A percentile compares a stretch with the other conserved stretches of the same genome.
Conservation (phyloP, 2,888 invertebrate species). For the Drosophila tripunctata region DNA sequence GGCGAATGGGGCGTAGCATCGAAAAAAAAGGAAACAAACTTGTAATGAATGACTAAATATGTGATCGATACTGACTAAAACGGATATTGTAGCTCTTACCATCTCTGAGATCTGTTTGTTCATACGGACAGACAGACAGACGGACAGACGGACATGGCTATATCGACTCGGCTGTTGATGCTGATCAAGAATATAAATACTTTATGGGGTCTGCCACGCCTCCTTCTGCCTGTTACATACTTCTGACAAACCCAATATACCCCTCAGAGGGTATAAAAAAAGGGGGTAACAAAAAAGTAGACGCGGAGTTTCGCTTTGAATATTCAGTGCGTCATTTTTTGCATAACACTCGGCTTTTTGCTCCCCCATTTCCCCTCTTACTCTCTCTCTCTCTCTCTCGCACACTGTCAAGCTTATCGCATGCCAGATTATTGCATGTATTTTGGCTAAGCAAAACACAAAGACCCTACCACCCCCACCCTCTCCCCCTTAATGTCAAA, state of each 20-base stretch:
- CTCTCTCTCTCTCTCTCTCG: conserved; percentile 24
- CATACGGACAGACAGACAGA: no score
- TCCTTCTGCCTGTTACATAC: not conserved
- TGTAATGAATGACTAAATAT: no score
- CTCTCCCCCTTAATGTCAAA: conserved; percentile 56
- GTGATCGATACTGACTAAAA: no score
- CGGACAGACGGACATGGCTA: no score
- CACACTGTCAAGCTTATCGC: conserved; percentile 45
- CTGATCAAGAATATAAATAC: no score
- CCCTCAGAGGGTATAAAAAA: not conserved
- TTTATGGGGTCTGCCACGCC: no score
- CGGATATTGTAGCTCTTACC: no score
- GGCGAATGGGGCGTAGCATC: no score
- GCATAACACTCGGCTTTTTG: conserved; percentile 24
- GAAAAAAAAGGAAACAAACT: no score
- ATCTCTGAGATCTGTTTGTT: no score
- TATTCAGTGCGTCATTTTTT: conserved; percentile 75
- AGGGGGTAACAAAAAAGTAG: conserved; percentile 33
- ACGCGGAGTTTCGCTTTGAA: conserved; percentile 69
- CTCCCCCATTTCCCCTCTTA: not conserved
- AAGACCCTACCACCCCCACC: not conserved
- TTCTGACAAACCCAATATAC: not conserved
- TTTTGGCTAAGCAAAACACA: conserved; percentile 32
- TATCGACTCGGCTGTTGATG: no score
- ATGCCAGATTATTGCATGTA: conserved; percentile 71